A percentile compares a stretch with the other conserved stretches of the same genome.
These are phyloP conservation scores for Lasiurus borealis DNA, from an alignment of 2,113 vertebrate genomes.

Conservation along the genomic window DNA sequence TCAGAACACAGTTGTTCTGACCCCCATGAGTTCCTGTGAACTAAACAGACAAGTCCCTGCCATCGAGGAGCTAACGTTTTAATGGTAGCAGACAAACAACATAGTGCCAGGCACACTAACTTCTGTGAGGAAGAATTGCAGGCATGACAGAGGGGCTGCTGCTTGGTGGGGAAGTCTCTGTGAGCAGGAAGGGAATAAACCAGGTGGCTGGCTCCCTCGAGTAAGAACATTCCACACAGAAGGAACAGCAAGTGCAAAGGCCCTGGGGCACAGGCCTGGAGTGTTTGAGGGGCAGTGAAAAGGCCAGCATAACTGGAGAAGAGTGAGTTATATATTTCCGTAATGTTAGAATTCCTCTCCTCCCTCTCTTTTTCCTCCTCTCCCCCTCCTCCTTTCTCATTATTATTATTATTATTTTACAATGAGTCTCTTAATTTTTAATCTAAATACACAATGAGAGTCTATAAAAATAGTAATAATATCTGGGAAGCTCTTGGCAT, in stretches of 20 bases:
- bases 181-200: not conserved
- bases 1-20: not conserved
- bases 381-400: no score
- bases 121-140: not conserved
- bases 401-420: not conserved
- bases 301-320: not conserved
- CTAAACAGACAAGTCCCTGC: not conserved
- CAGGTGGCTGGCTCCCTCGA: not conserved
- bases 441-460: slow-evolving; percentile 21
- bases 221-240: not conserved
- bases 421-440: slow-evolving; percentile 47
- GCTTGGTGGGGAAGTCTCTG: not conserved
- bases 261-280: not conserved
- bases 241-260: slow-evolving; percentile 24
- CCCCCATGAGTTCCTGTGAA: not conserved
- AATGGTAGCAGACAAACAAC: rapidly evolving
- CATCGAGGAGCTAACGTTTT: rapidly evolving
- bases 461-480: slow-evolving; percentile 53
- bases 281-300: no score
- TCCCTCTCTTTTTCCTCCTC: not conserved
- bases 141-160: not conserved
- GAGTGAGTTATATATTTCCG: not conserved
- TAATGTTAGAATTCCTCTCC: not conserved
- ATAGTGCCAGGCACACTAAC: rapidly evolving
- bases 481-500: slow-evolving; percentile 31